Percentiles rank a stretch among this genome's conserved stretches.
These are phyloP conservation scores for Lepidothrix coronata DNA, from an alignment of 2,113 vertebrate genomes.

Conservation along the genomic window DNA sequence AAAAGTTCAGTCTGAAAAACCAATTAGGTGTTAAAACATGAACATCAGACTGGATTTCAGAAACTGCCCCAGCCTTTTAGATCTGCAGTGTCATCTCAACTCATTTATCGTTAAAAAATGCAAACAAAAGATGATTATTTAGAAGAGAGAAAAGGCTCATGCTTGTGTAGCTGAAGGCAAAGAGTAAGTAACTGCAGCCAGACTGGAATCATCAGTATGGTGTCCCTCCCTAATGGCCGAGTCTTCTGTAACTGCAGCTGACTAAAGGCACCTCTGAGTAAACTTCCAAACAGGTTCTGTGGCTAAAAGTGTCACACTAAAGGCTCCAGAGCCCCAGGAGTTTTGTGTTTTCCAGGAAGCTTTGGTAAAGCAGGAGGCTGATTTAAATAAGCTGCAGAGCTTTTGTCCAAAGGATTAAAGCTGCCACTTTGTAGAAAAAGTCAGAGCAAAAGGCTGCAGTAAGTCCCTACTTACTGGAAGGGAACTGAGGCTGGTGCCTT, in stretches of 20 bases:
- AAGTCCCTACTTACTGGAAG: neutral
- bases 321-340: neutral
- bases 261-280: conserved; percentile 2
- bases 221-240: neutral
- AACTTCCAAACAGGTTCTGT: neutral
- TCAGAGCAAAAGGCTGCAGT: neutral
- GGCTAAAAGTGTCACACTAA: neutral
- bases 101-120: neutral
- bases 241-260: neutral
- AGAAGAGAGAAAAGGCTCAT: neutral
- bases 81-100: neutral
- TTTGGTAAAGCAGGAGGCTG: neutral
- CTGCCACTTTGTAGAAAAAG: neutral
- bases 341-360: neutral
- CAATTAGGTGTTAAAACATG: neutral
- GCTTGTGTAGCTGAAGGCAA: conserved; percentile 8
- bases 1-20: neutral
- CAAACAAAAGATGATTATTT: neutral
- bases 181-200: neutral
- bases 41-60: neutral
- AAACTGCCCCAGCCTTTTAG: neutral
- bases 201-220: neutral
- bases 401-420: neutral
- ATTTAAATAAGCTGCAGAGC: neutral
- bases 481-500: neutral